Conservation (phyloP, 35 echinoderm and acorn worm genomes). For the Strongylocentrotus purpuratus region DNA sequence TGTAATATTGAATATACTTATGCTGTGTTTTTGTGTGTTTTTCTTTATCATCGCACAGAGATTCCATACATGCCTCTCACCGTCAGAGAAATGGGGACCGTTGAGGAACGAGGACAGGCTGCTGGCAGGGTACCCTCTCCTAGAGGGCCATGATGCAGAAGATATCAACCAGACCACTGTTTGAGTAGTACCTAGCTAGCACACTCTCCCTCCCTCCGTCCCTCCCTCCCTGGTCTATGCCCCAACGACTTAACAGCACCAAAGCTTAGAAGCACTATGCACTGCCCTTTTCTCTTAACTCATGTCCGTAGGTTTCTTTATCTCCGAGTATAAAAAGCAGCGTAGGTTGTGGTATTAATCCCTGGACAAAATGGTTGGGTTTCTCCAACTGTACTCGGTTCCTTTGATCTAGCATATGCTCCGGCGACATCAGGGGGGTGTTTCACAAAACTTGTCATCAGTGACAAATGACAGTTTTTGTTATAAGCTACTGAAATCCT, state of each 20-base stretch:
- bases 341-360: too few species aligned
- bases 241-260: neutral
- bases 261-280: neutral
- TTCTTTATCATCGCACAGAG: neutral
- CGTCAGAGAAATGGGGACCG: conserved; percentile 2
- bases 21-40: neutral
- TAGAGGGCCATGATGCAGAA: conserved; percentile 15
- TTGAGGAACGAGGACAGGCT: neutral
- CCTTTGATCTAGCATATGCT: too few species aligned
- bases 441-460: too few species aligned
- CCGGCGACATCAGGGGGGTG: too few species aligned
- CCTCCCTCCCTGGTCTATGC: neutral
- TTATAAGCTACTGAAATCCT: too few species aligned
- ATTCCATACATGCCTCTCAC: neutral
- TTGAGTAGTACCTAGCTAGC: neutral
- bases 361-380: too few species aligned
- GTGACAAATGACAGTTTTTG: too few species aligned
- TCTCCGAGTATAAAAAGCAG: too few species aligned
- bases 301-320: too few species aligned
- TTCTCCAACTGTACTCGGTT: too few species aligned
- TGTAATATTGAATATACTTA: neutral
- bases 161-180: neutral
- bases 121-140: neutral
- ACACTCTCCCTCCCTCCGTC: too few species aligned
- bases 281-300: too few species aligned